Evolutionary conservation across 2,113 vertebrate genomes (phyloP), one percentile per base, ranked within the genome.

Genomic region (Periophthalmus modestus): DNA sequence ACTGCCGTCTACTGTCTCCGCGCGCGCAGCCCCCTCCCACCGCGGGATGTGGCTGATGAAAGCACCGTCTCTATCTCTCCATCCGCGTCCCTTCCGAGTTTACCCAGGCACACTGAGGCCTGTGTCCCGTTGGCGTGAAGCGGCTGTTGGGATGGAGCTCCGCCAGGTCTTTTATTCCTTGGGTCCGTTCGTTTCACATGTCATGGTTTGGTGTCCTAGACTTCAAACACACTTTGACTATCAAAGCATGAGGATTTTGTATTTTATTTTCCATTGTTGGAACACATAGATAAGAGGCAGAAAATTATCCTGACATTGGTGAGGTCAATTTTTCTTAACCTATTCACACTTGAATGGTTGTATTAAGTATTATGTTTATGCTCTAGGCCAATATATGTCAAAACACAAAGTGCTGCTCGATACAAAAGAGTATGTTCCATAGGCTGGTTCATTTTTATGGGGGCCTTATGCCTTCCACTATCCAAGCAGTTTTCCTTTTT

Each of bases 11-110:
- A 62, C 79, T 74, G 83, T 83, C 83, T 91, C 85, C 47, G 80
- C 83, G 84, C 69, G 48, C 66, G 81, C 83, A 85, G 82, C 81
- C 76, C 79, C 86, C 82, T 82, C 86, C 80, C 74, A 61, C 81
- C n/a, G 81, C 57, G 78, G 84, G 82, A 82, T 76, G 84, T 79
- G 87, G 79, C 66, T 79, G 84, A 88, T 91, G 87, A 81, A 71
- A 81, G 71, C 55, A 7, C 68, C 34, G 57, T 77, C 47, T 5
- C 28, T 7, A 43, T 68, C 36, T 46, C 63, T 43, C 74, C 19
- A 23, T 47, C 68, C 54, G 18, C 21, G 54, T 16, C 62, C 43
- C 50, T 47, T 21, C 18, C 21, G 39, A 15, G 12, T 47, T 67
- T 48, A 14, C 33, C 34, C 61, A 63, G 16, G 62, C 69, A 50